These are phyloP conservation scores for Tragopan temminckii DNA, from an alignment of 2,797 vertebrate species.

Conservation along the genomic window DNA sequence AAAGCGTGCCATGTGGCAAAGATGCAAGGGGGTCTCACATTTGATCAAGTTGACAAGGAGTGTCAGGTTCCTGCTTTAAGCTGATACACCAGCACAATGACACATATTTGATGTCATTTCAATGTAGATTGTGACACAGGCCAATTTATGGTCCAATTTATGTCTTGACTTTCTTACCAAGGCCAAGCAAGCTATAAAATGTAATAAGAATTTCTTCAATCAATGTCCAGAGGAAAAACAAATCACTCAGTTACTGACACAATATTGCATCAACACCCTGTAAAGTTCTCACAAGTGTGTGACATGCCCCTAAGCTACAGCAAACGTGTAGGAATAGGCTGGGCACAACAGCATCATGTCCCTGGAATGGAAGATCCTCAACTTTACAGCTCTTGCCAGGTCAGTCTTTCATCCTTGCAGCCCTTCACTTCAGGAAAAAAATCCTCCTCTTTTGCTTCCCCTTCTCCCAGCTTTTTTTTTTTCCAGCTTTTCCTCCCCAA, in stretches of 20 bases:
- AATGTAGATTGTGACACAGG: constrained; percentile 82
- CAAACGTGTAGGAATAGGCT: constrained; percentile 50
- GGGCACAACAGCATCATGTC: not conserved
- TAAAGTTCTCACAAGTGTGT: constrained; percentile 81
- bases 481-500: constrained; percentile 12
- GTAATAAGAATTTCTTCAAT: constrained; percentile 87
- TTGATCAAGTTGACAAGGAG: constrained; percentile 78
- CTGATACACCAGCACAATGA: constrained; percentile 64
- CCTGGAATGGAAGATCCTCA: constrained; percentile 31
- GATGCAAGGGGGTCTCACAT: constrained; percentile 54
- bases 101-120: constrained; percentile 80
- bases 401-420: constrained; percentile 57
- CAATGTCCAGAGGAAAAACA: constrained; percentile 86
- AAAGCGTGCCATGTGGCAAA: constrained; percentile 58
- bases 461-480: not conserved
- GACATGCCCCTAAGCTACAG: constrained; percentile 78
- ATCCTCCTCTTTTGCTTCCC: constrained; percentile 17
- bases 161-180: constrained; percentile 81
- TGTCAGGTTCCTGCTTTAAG: constrained; percentile 64
- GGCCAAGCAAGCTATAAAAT: constrained; percentile 85
- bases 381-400: constrained; percentile 57
- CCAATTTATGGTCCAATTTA: constrained; percentile 87
- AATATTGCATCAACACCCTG: constrained; percentile 79
- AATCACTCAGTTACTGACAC: constrained; percentile 82
- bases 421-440: constrained; percentile 61